A percentile compares a stretch with the other conserved stretches of the same genome.
These are phyloP conservation scores for Hypocryptadius cinnamomeus DNA, from an alignment of 2,113 vertebrate genomes.

Conservation along the genomic window DNA sequence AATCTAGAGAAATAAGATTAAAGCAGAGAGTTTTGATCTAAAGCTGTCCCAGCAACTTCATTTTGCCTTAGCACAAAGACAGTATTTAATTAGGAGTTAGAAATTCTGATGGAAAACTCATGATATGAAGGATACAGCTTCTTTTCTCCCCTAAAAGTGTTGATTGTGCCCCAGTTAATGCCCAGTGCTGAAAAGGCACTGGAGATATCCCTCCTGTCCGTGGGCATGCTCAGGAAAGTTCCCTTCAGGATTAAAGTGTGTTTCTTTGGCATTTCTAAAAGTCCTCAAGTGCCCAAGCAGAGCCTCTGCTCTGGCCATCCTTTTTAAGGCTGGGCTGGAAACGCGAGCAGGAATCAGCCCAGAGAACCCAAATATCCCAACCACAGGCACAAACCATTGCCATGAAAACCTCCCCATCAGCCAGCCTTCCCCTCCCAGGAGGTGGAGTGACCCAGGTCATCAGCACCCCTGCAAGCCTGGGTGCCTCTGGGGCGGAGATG, in stretches of 20 bases:
- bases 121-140: background rate
- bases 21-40: background rate
- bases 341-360: background rate
- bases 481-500: background rate
- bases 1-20: background rate
- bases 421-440: background rate
- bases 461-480: background rate
- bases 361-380: background rate
- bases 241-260: background rate
- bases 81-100: background rate
- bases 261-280: background rate
- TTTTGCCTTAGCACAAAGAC: background rate
- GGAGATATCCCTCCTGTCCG: fast-evolving
- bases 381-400: background rate
- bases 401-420: background rate
- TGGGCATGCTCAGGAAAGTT: background rate
- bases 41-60: background rate
- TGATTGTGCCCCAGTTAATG: background rate
- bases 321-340: background rate
- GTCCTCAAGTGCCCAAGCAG: too few relatives aligned
- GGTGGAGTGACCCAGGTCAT: background rate
- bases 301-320: fast-evolving
- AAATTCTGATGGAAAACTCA: background rate
- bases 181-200: background rate
- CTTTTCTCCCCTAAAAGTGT: background rate